phyloP scores from a whole-genome alignment of 2,113 vertebrate genomes.

The Laterallus jamaicensis region DNA sequence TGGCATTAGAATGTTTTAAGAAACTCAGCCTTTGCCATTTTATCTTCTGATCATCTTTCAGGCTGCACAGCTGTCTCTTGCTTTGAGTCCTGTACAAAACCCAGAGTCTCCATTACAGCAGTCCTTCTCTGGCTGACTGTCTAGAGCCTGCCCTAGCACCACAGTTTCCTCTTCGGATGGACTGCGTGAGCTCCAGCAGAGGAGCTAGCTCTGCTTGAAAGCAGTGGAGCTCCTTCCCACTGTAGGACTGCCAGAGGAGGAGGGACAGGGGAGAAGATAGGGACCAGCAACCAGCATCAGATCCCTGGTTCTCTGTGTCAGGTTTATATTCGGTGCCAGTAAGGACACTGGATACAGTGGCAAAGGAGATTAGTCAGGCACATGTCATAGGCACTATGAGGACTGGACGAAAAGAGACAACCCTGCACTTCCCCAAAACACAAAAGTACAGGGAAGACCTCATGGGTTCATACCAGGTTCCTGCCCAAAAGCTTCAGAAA shows the following conservation, averaged over 20 bases:
- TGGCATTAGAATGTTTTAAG: slow-evolving; percentile 22
- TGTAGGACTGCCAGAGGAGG: not conserved
- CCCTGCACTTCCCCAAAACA: not conserved
- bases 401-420: not conserved
- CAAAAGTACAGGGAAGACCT: not conserved
- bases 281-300: not conserved
- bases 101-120: not conserved
- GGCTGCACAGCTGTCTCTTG: not conserved
- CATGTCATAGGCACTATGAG: not conserved
- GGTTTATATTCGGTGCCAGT: not conserved
- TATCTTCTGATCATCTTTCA: slow-evolving; percentile 25
- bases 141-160: not conserved
- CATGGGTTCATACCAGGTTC: not conserved
- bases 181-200: not conserved
- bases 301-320: not conserved
- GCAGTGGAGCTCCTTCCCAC: not conserved
- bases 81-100: not conserved
- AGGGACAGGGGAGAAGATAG: not conserved
- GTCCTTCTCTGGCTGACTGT: not conserved
- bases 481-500: not conserved
- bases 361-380: not conserved
- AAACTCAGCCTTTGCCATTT: slow-evolving; percentile 38
- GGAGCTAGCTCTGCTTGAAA: not conserved
- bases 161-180: not conserved
- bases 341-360: not conserved